Percentiles rank a stretch among this genome's conserved stretches.
Conservation (phyloP, 2,113 vertebrate genomes). For the Mobula birostris region DNA sequence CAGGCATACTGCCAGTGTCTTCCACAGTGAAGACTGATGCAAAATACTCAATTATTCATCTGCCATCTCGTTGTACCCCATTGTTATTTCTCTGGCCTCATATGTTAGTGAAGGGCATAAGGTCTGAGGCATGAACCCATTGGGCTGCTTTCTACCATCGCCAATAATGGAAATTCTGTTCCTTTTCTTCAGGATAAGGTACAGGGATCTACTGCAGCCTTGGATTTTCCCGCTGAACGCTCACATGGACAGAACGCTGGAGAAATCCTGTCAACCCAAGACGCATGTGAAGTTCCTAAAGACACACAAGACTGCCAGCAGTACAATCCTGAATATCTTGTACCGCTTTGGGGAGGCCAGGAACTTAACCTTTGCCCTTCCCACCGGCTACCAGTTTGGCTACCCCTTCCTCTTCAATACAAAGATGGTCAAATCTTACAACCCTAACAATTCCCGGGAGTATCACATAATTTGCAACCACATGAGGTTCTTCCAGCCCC, state of each 20-base stretch:
- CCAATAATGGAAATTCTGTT: not conserved
- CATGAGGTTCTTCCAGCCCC: constrained; percentile 75
- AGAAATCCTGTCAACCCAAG: constrained; percentile 57
- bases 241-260: not conserved
- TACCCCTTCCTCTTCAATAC: constrained; percentile 72
- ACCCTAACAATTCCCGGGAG: constrained; percentile 17
- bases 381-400: constrained; percentile 76
- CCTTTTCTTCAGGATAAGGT: not conserved
- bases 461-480: constrained; percentile 85
- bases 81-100: too few relatives aligned
- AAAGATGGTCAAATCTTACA: not conserved
- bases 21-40: too few relatives aligned
- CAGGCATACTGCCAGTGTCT: too few relatives aligned
- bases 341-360: constrained; percentile 76
- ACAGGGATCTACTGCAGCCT: too few relatives aligned
- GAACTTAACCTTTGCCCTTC: constrained; percentile 70
- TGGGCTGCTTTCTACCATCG: not conserved
- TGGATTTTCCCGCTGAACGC: too few relatives aligned
- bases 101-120: too few relatives aligned
- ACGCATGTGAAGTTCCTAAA: constrained; percentile 80
- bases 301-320: constrained; percentile 90
- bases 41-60: too few relatives aligned
- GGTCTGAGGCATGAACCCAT: too few relatives aligned
- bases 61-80: too few relatives aligned
- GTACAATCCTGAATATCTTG: constrained; percentile 80